These are phyloP conservation scores for Halictus rubicundus DNA, from an alignment of 1,140 invertebrate species.

Conservation along the genomic window DNA sequence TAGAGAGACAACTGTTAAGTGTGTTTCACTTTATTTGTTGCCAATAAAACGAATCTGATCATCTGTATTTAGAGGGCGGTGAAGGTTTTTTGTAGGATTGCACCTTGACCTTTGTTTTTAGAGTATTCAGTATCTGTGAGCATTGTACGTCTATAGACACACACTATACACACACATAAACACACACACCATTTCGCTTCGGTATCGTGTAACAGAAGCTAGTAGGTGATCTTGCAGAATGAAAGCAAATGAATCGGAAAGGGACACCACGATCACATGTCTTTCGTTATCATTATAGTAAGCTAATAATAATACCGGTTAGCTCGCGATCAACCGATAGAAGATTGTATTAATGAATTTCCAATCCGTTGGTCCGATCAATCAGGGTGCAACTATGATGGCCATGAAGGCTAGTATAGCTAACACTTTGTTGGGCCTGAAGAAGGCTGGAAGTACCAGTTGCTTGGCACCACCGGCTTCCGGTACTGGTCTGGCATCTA, in stretches of 20 bases:
- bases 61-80: slow-evolving; percentile 71
- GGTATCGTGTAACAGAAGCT: not conserved
- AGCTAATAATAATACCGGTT: slow-evolving; percentile 23
- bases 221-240: not conserved
- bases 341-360: slow-evolving; percentile 61
- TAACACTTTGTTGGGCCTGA: slow-evolving; percentile 80
- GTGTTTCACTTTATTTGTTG: slow-evolving; percentile 76
- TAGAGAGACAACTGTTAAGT: slow-evolving; percentile 72
- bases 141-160: slow-evolving; percentile 26
- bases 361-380: slow-evolving; percentile 72
- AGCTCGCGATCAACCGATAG: slow-evolving; percentile 7
- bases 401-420: slow-evolving; percentile 81
- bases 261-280: not conserved
- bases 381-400: slow-evolving; percentile 80
- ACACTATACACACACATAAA: not conserved
- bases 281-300: slow-evolving; percentile 1
- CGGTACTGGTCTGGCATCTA: slow-evolving; percentile 81
- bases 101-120: slow-evolving; percentile 70
- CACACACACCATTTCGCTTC: slow-evolving; percentile 20
- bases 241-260: not conserved
- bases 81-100: slow-evolving; percentile 76
- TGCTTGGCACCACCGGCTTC: slow-evolving; percentile 82
- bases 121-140: slow-evolving; percentile 29
- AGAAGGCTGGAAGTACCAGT: slow-evolving; percentile 83
- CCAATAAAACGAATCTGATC: slow-evolving; percentile 74